Evolutionary conservation across 1,140 invertebrate species (phyloP), one percentile per base, ranked within the genome.

Genomic region (Habropoda laboriosa): DNA sequence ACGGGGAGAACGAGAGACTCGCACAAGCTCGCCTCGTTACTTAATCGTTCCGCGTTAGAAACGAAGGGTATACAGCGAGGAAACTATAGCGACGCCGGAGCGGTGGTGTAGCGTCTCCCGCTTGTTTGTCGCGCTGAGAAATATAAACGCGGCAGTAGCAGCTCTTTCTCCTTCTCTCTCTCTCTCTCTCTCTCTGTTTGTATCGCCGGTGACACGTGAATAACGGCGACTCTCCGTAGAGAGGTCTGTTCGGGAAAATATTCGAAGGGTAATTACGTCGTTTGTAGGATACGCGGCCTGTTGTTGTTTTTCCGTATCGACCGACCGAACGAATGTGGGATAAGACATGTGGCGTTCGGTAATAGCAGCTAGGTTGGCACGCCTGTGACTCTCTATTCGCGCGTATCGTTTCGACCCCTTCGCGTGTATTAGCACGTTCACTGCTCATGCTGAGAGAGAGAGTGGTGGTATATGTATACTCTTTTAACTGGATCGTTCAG

Each of bases 1-100:
- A 81, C 78, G 53, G 73, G 84, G 84, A 79, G 78, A 85, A 79
- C 27, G 61, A 66, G 66, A 35, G 72, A 61, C 51, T 67, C 64
- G 79, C 53, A 63, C 67, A 74, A 85, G 79, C 83, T 81, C 73
- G 84, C 74, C 81, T 79, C 84, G 84, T 86, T 86, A 86, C 84
- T 85, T 85, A 85, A 86, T 86, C 84, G 83, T 71, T 58, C 57
- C 75, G 70, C 66, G 83, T 86, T 82, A 67, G 80, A 85, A 85
- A 82, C 66, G 84, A 78, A 81, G 75, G 84, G 72, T 81, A 75
- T 80, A 75, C 47, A 83, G 55, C 51, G 68, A 32, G 38, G 79
- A 51, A 30, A 63, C 79, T 77, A 57, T 84, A 70, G 67, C 72
- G 82, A 27, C 49, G 35, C 49, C 13, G 13, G 35, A 1, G 51